Evolutionary conservation across 2,113 vertebrate species (phyloP).

Genomic region (Actinemys pallida): DNA sequence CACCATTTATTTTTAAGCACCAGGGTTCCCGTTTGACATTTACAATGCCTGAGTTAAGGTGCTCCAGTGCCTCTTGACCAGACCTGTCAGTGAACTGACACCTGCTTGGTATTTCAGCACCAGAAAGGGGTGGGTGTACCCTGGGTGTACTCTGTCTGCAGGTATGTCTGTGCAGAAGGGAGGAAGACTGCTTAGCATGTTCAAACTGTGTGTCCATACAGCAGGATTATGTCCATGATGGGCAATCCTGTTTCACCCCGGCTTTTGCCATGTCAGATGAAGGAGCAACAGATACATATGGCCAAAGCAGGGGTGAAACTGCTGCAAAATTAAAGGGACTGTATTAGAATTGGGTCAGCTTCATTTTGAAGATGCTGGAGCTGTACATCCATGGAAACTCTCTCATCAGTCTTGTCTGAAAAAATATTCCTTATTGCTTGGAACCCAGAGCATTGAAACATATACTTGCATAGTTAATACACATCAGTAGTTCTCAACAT

Average conservation of each 20-base stretch:
- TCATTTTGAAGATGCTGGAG: neutral
- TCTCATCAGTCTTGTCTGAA: neutral
- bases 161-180: neutral
- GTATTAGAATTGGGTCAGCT: fast-evolving
- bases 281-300: neutral
- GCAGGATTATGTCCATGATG: neutral
- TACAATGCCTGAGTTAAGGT: neutral
- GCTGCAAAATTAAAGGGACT: neutral
- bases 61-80: neutral
- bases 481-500: neutral
- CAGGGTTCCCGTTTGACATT: neutral
- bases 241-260: neutral
- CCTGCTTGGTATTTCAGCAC: neutral
- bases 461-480: neutral
- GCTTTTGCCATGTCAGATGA: neutral
- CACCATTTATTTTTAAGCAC: neutral
- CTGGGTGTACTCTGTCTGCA: neutral
- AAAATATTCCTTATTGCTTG: neutral
- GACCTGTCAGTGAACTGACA: neutral
- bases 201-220: too few relatives aligned
- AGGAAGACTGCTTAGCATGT: neutral
- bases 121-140: neutral
- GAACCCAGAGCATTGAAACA: neutral
- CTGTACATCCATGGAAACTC: neutral
- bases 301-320: neutral